A percentile compares a stretch with the other conserved stretches of the same genome.
phyloP scores from a whole-genome alignment of 1,140 invertebrate genomes.

The Venturia canescens region DNA sequence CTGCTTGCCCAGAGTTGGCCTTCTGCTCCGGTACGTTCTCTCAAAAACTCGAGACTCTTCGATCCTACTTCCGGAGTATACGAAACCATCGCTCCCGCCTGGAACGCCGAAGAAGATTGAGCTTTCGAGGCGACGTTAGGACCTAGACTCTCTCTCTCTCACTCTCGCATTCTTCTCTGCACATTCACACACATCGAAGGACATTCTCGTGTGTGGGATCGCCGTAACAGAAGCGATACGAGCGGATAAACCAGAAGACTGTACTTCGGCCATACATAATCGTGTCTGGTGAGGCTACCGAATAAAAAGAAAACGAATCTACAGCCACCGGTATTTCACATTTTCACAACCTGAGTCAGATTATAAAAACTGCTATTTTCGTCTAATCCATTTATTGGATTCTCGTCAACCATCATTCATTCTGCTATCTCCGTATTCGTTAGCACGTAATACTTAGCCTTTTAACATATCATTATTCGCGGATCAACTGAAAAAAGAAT shows the following conservation, averaged over 20 bases:
- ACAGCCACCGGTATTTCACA: not conserved
- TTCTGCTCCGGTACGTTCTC: not conserved
- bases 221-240: conserved; percentile 26
- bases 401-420: not conserved
- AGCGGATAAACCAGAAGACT: not conserved
- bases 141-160: not conserved
- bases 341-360: not conserved
- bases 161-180: not conserved
- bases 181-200: not conserved
- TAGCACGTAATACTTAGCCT: too few species aligned
- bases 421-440: not conserved
- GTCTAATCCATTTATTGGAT: not conserved
- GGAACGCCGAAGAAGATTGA: not conserved
- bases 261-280: conserved; percentile 54
- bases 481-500: too few species aligned
- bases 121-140: not conserved
- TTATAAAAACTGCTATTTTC: not conserved
- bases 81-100: not conserved
- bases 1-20: not conserved
- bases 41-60: not conserved
- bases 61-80: not conserved
- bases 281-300: conserved; percentile 19
- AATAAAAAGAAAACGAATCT: conserved; percentile 36
- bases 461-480: too few species aligned
- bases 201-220: conserved; percentile 37